These are phyloP conservation scores for Sclerurus mexicanus DNA, from an alignment of 2,113 vertebrate species.

Conservation along the genomic window DNA sequence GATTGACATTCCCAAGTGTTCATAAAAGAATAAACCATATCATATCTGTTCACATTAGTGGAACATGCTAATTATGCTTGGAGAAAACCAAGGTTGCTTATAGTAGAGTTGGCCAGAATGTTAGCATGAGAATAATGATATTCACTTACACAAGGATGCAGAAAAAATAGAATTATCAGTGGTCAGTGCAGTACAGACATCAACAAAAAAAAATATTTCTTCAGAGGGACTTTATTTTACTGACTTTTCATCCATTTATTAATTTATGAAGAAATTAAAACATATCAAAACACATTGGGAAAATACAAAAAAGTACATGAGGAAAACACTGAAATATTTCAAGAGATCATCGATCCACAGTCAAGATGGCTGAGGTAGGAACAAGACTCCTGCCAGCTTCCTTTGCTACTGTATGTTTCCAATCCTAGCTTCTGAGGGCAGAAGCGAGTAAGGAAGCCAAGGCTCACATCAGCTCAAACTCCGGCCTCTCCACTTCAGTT, in stretches of 20 bases:
- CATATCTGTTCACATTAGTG: not conserved
- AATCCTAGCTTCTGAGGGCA: not conserved
- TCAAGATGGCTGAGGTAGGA: not conserved
- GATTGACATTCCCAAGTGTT: not conserved
- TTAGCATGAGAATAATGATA: not conserved
- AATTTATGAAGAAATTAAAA: not conserved
- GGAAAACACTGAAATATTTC: not conserved
- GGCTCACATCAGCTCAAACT: not conserved
- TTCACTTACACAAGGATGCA: not conserved
- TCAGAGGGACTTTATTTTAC: not conserved
- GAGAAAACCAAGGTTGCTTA: not conserved
- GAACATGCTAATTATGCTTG: not conserved
- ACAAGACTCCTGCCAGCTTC: not conserved
- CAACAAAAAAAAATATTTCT: not conserved
- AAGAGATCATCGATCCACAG: fast-evolving
- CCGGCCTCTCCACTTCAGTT: not conserved
- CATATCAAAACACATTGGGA: not conserved
- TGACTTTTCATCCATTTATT: not conserved
- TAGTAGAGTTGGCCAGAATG: not conserved
- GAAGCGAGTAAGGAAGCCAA: not conserved
- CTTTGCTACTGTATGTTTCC: not conserved
- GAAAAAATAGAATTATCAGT: not conserved
- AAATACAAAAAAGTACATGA: not conserved
- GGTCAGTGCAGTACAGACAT: not conserved
- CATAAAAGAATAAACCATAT: not conserved